A percentile compares a stretch with the other conserved stretches of the same genome.
phyloP scores from a whole-genome alignment of 2,797 vertebrate genomes.

The Vultur gryphus region DNA sequence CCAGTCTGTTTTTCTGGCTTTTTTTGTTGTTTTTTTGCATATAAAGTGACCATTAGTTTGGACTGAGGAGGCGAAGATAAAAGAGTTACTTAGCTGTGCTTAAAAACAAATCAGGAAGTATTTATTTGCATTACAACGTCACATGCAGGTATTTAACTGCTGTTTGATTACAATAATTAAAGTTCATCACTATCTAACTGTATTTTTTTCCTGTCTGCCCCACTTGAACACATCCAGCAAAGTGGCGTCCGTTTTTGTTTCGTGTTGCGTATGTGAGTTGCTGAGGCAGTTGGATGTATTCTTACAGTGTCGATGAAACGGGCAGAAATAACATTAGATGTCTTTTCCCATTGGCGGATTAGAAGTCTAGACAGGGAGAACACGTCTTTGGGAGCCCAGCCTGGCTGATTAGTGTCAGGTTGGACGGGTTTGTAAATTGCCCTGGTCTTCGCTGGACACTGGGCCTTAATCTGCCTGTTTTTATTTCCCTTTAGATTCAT shows the following conservation, averaged over 20 bases:
- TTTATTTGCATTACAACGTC: background rate
- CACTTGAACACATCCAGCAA: background rate
- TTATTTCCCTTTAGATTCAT: constrained; percentile 40
- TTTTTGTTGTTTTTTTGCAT: background rate
- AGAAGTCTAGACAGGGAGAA: constrained; percentile 56
- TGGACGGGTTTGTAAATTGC: background rate
- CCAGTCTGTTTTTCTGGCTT: background rate
- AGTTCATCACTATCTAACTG: background rate
- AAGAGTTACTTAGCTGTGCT: background rate
- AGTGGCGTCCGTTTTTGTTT: background rate
- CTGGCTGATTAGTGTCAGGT: constrained; percentile 45
- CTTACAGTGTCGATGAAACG: background rate
- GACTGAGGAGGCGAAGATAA: background rate
- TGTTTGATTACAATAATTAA: background rate
- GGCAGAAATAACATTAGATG: constrained; percentile 40
- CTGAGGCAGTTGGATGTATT: constrained; percentile 10
- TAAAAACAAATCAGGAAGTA: background rate
- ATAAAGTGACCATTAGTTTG: background rate
- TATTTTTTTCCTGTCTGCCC: background rate
- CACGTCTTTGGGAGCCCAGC: constrained; percentile 21
- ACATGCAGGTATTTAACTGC: background rate
- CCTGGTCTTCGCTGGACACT: background rate
- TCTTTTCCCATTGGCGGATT: constrained; percentile 54
- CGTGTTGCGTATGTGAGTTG: background rate
- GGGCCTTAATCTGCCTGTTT: constrained; percentile 42